Percentiles rank a stretch among this genome's conserved stretches.
Conservation (phyloP, 2,113 vertebrate species). For the Psephotus haematonotus region DNA sequence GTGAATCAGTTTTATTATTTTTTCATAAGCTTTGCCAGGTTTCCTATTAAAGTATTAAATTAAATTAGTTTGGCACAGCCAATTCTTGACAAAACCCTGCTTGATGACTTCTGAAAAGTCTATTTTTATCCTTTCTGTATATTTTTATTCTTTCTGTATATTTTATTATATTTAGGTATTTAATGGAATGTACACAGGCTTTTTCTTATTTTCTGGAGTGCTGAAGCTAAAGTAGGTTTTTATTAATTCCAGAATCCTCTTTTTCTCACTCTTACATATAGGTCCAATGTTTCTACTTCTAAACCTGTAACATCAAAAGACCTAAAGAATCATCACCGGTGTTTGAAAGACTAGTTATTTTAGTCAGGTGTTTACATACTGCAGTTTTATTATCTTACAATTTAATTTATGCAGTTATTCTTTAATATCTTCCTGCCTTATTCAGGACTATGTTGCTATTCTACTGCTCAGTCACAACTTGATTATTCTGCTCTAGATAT, state of each 20-base stretch:
- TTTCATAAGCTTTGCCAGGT: background rate
- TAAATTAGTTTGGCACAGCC: background rate
- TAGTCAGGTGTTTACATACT: background rate
- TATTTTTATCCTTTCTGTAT: background rate
- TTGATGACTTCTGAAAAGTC: background rate
- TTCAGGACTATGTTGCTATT: background rate
- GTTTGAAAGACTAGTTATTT: background rate
- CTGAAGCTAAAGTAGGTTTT: background rate
- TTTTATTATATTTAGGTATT: background rate
- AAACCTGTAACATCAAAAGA: background rate
- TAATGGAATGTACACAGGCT: background rate
- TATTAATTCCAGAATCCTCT: background rate
- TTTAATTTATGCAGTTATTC: background rate
- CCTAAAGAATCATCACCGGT: background rate
- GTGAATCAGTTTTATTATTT: background rate
- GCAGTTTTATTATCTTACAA: background rate
- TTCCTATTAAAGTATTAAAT: background rate
- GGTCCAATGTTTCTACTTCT: background rate
- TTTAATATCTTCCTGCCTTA: background rate
- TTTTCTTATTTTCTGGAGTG: background rate
- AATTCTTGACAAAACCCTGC: background rate
- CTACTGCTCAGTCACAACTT: too few relatives aligned
- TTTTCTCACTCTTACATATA: background rate
- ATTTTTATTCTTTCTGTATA: background rate
- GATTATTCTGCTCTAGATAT: fast-evolving